These are phyloP conservation scores for Xiphorhynchus elegans DNA, from an alignment of 2,113 vertebrate species.

Conservation along the genomic window DNA sequence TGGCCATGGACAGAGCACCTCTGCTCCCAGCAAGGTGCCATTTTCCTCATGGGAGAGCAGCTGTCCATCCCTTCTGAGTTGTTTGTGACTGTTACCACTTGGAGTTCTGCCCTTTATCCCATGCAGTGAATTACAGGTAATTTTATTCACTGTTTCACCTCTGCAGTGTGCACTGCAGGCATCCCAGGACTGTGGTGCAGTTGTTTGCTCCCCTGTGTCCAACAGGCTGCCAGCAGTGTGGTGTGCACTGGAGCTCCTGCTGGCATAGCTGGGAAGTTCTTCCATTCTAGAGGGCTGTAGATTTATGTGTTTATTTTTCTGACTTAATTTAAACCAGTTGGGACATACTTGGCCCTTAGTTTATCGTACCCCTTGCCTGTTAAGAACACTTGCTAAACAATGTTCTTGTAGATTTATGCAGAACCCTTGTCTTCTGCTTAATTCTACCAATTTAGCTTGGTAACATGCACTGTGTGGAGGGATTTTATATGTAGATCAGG, in stretches of 20 bases:
- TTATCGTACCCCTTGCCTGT: neutral
- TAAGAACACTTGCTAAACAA: neutral
- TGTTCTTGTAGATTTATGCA: neutral
- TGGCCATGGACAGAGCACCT: accelerated
- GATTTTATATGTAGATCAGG: neutral
- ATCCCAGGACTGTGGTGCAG: neutral
- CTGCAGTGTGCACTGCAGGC: neutral
- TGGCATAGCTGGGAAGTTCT: neutral
- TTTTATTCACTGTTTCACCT: neutral
- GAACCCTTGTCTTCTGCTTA: neutral
- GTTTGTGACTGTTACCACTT: neutral
- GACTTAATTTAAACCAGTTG: neutral
- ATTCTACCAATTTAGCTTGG: neutral
- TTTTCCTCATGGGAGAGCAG: neutral
- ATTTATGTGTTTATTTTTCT: neutral
- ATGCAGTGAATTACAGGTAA: neutral
- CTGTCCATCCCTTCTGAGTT: neutral
- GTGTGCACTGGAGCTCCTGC: accelerated
- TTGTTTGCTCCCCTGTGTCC: neutral
- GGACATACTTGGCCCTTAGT: neutral
- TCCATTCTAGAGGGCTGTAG: neutral
- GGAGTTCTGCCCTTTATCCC: neutral
- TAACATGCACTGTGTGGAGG: accelerated
- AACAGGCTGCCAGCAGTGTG: neutral
- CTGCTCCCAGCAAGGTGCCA: neutral